Base-by-base conservation (phyloP, 2,113 vertebrate genomes). In the Noctilio leporinus region DNA sequence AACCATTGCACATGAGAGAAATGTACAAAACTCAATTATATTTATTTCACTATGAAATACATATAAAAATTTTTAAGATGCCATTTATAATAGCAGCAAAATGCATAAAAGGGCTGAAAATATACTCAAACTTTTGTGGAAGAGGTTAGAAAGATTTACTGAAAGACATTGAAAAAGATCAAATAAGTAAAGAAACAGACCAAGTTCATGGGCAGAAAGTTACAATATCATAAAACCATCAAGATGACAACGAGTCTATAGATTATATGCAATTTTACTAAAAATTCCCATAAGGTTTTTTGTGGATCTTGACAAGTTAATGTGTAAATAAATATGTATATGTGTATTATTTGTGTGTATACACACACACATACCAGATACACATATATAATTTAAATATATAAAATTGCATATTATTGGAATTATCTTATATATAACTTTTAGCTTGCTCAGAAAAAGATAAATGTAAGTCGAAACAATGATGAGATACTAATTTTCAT, bases 401-500 rank as follows among this genome's bases (percentile, higher is more conserved):
- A 69, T 17, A 64, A 33, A 69, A 69, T 69, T 22, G 51, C 15
- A 53, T 53, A 55, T 55, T 14, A 70, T 19, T 15, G n/a, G n/a
- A n/a, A n/a, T n/a, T n/a, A 47, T 45, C 57, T 40, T 40, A 38
- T 62, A 47, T 30, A 65, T 38, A 69, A 72, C 51, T 51, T 76
- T 84, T 69, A 53, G 12, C 76, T 70, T 80, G 40, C 65, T 70
- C 57, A 70, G 86, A 86, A 86, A 82, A 91, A 80, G 45, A 65
- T 7, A 95, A 76, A 76, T 51, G 4, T 83, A 91, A 80, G 62
- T 75, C 83, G 57, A 96, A 95, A 93, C 30, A 65, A 69, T 7
- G 53, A 9, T 67, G 49, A 89, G 10, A 84, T 38, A 69, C 4
- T n/a, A 90, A 65, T 83, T 80, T 35, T 96, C 15, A 65, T 47